phyloP scores from a whole-genome alignment of 1,140 invertebrate genomes.

The Bombus polaris region DNA sequence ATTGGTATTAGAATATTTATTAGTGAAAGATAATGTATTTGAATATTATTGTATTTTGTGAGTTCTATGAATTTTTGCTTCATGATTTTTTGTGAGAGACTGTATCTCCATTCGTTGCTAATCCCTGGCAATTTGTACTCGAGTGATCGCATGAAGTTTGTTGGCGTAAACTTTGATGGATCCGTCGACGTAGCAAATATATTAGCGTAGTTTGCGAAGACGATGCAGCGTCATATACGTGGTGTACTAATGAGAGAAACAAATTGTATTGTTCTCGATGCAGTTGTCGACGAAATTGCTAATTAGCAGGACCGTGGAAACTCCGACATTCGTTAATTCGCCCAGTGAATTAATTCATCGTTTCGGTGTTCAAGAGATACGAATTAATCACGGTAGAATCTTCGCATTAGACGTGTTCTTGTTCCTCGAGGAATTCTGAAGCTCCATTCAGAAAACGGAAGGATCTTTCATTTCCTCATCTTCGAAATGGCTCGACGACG shows the following conservation, averaged over 20 bases:
- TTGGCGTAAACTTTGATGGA: slow-evolving; percentile 52
- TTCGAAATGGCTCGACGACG: neutral
- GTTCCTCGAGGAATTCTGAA: neutral
- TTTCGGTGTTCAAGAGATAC: neutral
- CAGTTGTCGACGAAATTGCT: slow-evolving; percentile 47
- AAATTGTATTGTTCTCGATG: slow-evolving; percentile 46
- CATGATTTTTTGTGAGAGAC: neutral
- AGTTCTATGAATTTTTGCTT: neutral
- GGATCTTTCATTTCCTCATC: slow-evolving; percentile 21
- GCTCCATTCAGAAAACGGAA: neutral
- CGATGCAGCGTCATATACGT: slow-evolving; percentile 14
- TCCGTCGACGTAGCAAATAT: slow-evolving; percentile 48
- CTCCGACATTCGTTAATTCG: slow-evolving; percentile 32
- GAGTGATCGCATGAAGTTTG: slow-evolving; percentile 28
- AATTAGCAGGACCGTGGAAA: slow-evolving; percentile 21
- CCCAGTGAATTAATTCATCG: slow-evolving; percentile 29
- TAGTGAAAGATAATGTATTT: too few relatives aligned
- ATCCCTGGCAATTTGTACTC: neutral
- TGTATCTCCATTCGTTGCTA: neutral
- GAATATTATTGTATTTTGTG: neutral
- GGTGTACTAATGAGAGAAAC: slow-evolving; percentile 57
- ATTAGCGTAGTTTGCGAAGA: slow-evolving; percentile 45
- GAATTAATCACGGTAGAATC: slow-evolving; percentile 36
- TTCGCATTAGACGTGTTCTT: neutral
- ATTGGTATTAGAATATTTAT: too few relatives aligned